These are phyloP conservation scores for Lithophane semibrunnea DNA, from an alignment of 2,888 invertebrate genomes.

Conservation along the genomic window DNA sequence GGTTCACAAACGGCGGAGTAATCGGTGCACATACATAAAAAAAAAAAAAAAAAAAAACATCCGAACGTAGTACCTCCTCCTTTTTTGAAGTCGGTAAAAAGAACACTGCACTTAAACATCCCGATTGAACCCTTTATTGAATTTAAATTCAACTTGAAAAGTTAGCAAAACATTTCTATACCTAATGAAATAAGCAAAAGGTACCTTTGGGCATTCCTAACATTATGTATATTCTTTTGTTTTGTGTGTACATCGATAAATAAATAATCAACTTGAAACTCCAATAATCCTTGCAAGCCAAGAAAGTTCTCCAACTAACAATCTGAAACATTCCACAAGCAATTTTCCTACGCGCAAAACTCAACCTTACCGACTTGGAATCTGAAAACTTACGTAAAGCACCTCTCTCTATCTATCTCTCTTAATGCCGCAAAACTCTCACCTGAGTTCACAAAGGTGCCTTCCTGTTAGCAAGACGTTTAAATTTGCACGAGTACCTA, in stretches of 20 bases:
- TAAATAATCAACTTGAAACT: too few species aligned
- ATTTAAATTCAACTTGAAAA: neutral
- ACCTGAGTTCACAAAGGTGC: constrained; percentile 35
- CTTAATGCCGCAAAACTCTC: constrained; percentile 1
- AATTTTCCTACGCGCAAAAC: neutral
- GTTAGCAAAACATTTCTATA: neutral
- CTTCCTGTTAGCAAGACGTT: constrained; percentile 35
- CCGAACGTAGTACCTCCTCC: too few species aligned
- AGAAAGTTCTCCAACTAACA: neutral
- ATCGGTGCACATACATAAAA: too few species aligned
- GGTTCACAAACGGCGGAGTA: too few species aligned
- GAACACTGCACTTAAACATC: too few species aligned
- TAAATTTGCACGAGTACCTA: constrained; percentile 37
- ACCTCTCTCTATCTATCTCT: neutral
- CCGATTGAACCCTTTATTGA: too few species aligned
- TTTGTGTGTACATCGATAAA: too few species aligned
- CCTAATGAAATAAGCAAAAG: neutral
- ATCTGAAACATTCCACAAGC: neutral
- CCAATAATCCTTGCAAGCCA: neutral
- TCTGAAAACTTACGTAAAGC: constrained; percentile 9
- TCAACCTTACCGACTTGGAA: neutral
- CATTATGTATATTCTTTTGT: neutral
- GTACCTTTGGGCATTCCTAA: neutral
- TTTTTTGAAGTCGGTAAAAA: too few species aligned
- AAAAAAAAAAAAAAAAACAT: too few species aligned